Evolutionary conservation across 2,888 invertebrate species (phyloP), one percentile per base, ranked within the genome.

Genomic region (Hyalella azteca): DNA sequence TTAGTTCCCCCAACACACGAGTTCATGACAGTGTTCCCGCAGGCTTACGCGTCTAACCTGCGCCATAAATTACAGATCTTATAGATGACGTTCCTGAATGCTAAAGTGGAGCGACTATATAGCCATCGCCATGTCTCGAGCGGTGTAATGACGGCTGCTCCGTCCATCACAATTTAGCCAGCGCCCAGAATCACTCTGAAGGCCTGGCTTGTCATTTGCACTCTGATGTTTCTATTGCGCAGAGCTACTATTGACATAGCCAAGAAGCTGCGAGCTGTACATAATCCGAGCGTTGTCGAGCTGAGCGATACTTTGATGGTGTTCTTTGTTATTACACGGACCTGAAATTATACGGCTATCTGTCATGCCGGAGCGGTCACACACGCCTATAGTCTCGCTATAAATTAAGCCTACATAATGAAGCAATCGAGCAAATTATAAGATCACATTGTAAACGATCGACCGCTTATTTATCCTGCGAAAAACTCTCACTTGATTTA

Each of bases 401-500:
- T 66, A 66, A 66, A 66, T 66, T 66, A 36, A 66, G 66, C 66
- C 66, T 66, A 66, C 66, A 66, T 66, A 66, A 66, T 66, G 66
- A 66, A 66, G 66, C 66, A 29, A 66, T 66, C 66, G 22, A 66
- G 66, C 32, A 66, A 66, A 66, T 66, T 66, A 36, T 66, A 29
- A 36, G 66, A 66, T 66, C 66, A 36, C 66, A 36, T 66, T 66
- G 36, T 66, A 36, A 66, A 66, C 36, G 36, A 36, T 36, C 36
- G 9, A 19, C 19, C 36, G 36, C 36, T 36, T 39, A 66, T 66
- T 66, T 66, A 66, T 36, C 36, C 36, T 11, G 26, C 54, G 36
- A 19, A 36, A n/a, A 60, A 60, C 60, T 60, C 36, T 19, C 15
- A 15, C 19, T 36, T 15, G 66, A 66, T 66, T 66, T 66, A 66